These are phyloP conservation scores for Eremobia ochroleuca DNA, from an alignment of 2,888 invertebrate genomes.

Conservation along the genomic window DNA sequence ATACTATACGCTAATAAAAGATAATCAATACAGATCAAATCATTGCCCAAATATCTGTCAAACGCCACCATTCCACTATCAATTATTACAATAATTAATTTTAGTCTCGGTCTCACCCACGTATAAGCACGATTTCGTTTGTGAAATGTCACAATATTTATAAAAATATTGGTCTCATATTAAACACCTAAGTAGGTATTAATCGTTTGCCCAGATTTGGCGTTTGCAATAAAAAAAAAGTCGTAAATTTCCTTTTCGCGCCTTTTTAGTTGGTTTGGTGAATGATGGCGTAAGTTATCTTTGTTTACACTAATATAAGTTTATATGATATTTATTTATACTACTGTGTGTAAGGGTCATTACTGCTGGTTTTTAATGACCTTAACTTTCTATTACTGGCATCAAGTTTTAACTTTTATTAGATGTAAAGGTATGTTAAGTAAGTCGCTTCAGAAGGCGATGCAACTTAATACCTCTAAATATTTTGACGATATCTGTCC, in stretches of 20 bases:
- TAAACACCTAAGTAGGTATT: slow-evolving; percentile 31
- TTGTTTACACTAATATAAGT: background rate
- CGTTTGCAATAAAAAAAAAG: slow-evolving; percentile 4
- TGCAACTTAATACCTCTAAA: slow-evolving; percentile 49
- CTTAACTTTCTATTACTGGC: slow-evolving; percentile 48
- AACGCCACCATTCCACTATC: slow-evolving; percentile 61
- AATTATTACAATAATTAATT: slow-evolving; percentile 68
- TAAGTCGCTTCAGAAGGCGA: slow-evolving; percentile 40
- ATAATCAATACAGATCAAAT: slow-evolving; percentile 56
- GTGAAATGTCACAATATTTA: slow-evolving; percentile 71
- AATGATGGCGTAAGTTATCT: slow-evolving; percentile 17
- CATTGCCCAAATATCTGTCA: slow-evolving; percentile 62
- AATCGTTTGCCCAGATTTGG: slow-evolving; percentile 37
- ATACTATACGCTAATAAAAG: slow-evolving; percentile 24
- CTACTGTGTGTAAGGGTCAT: slow-evolving; percentile 16
- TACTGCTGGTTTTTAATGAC: slow-evolving; percentile 51
- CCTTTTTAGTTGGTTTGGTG: slow-evolving; percentile 7
- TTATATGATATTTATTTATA: background rate
- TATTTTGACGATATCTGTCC: slow-evolving; percentile 50
- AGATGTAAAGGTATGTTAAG: slow-evolving; percentile 59
- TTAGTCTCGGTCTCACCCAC: slow-evolving; percentile 67
- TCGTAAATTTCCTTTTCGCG: slow-evolving; percentile 15
- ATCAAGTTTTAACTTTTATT: slow-evolving; percentile 43
- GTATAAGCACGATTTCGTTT: slow-evolving; percentile 71
- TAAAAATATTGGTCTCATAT: slow-evolving; percentile 65